Evolutionary conservation across 92 coral and sea anemone species (phyloP).

Genomic region (Anthopleura xanthogrammica): DNA sequence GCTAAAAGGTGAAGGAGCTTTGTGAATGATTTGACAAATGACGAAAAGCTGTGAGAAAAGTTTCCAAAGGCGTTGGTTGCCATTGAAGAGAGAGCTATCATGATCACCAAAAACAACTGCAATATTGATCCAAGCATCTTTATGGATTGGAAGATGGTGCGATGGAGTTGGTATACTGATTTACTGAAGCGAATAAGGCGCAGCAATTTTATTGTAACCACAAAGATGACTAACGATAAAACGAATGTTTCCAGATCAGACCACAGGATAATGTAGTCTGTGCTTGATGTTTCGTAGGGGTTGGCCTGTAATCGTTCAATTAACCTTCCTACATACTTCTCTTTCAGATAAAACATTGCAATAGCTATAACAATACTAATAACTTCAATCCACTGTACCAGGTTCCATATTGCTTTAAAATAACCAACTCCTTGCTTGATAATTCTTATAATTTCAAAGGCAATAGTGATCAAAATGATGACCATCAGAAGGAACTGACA

Average conservation of each 20-base stretch:
- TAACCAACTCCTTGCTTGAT: slow-evolving; percentile 37
- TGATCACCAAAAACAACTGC: slow-evolving; percentile 33
- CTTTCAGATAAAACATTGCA: slow-evolving; percentile 47
- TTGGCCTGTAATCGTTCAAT: slow-evolving; percentile 42
- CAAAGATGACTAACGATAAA: slow-evolving; percentile 50
- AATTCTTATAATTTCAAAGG: slow-evolving; percentile 34
- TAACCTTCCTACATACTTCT: slow-evolving; percentile 44
- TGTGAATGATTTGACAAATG: slow-evolving; percentile 36
- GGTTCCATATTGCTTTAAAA: slow-evolving; percentile 51
- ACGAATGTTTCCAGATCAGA: slow-evolving; percentile 49
- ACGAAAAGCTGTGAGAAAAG: slow-evolving; percentile 28
- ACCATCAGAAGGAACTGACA: slow-evolving; percentile 56
- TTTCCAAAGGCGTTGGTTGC: slow-evolving; percentile 46
- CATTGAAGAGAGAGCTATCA: slow-evolving; percentile 41
- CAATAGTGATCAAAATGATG: slow-evolving; percentile 39
- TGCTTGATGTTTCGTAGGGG: slow-evolving; percentile 63
- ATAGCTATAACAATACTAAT: slow-evolving; percentile 38
- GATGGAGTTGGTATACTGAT: slow-evolving; percentile 38
- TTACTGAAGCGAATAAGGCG: slow-evolving; percentile 55
- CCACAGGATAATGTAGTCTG: slow-evolving; percentile 62
- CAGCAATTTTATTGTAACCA: slow-evolving; percentile 54
- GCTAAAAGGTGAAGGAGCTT: slow-evolving; percentile 38
- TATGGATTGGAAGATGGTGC: slow-evolving; percentile 30
- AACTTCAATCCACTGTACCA: slow-evolving; percentile 49
- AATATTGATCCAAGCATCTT: slow-evolving; percentile 29